A percentile compares a stretch with the other conserved stretches of the same genome.
phyloP scores from a whole-genome alignment of 2,888 invertebrate genomes.

The Drosophila multiciliata region DNA sequence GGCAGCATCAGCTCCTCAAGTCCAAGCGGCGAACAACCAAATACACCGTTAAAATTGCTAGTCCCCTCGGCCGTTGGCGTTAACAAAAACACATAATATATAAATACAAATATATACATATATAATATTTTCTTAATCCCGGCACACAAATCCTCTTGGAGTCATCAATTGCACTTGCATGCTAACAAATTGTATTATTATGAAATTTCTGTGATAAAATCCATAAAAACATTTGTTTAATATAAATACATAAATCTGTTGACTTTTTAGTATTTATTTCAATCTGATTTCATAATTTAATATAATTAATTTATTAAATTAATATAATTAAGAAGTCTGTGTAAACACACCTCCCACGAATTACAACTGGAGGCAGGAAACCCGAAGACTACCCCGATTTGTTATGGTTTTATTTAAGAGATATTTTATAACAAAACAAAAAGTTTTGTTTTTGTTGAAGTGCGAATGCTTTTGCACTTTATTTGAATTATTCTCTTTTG shows the following conservation, averaged over 20 bases:
- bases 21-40: constrained; percentile 34
- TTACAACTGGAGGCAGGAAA: too few species aligned
- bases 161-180: constrained; percentile 5
- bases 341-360: too few species aligned
- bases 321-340: too few species aligned
- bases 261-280: neutral
- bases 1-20: constrained; percentile 45
- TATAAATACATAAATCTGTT: neutral
- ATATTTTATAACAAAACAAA: too few species aligned
- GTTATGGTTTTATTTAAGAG: too few species aligned
- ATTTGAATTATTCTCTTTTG: constrained; percentile 73
- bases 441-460: too few species aligned
- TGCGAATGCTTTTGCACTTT: constrained; percentile 31
- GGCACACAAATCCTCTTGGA: constrained; percentile 8
- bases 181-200: constrained; percentile 17
- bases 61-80: constrained; percentile 55
- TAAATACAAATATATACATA: neutral
- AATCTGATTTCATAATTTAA: neutral
- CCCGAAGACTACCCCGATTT: too few species aligned
- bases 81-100: constrained; percentile 6
- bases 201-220: constrained; percentile 44
- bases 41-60: constrained; percentile 45
- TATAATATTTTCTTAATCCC: neutral
- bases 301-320: too few species aligned
- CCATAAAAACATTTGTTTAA: neutral